Evolutionary conservation across 2,888 invertebrate species (phyloP), one percentile per base, ranked within the genome.

Genomic region (Hirtodrosophila histrioides): DNA sequence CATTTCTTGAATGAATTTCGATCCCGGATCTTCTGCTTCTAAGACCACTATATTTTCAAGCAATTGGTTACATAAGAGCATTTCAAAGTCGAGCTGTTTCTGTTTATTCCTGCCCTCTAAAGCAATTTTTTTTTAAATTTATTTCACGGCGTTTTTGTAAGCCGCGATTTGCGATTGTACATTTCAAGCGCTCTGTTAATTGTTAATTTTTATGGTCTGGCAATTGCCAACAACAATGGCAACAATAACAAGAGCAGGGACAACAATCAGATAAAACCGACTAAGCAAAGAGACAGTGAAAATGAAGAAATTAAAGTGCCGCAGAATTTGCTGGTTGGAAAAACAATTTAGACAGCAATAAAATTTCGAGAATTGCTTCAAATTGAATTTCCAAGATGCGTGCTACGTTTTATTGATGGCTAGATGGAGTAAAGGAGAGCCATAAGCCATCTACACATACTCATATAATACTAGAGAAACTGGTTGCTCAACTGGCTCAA

Each of bases 181-280:
- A 69, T 66, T 81, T 69, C 49, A 68, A 67, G 80, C 64, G 69
- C 62, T 81, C 75, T 85, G 85, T 88, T 89, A 89, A 89, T 89
- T 89, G 88, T 86, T 83, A 89, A 89, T 85, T 90, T 89, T 89
- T 89, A 89, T 88, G 89, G 90, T 89, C 89, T 90, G 78, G 80
- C 84, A 88, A 86, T 83, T 86, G 88, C 62, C 50, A 31, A 49
- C 54, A 65, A 39, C 55, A 73, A 58, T 39, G 54, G 44, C n/a
- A 65, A 17, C 43, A 54, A 44, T 53, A 58, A 31, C 27, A 51
- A 53, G 3, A 35, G 36, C 43, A 57, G 24, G 45, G 69, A 64
- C 55, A 61, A 64, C 56, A 57, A 65, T 65, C 75, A 62, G 61
- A 70, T 61, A 72, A 62, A 57, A 49, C 11, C 45, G 50, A 17